phyloP scores from a whole-genome alignment of 2,113 vertebrate genomes.

The Siniperca knerii region DNA sequence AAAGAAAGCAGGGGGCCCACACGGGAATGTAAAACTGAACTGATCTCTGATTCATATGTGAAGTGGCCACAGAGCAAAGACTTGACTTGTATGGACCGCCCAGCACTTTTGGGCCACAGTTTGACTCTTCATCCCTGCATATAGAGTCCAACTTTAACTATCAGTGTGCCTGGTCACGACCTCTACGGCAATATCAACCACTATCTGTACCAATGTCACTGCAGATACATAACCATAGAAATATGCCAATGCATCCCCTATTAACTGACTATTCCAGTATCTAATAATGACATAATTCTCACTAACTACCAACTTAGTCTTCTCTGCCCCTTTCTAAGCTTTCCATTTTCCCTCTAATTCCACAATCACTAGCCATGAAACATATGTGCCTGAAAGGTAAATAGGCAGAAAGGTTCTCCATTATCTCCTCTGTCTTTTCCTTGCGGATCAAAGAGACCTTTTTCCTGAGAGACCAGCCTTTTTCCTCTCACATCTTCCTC shows the following conservation, averaged over 20 bases:
- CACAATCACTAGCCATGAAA: constrained; percentile 39
- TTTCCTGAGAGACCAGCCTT: constrained; percentile 1
- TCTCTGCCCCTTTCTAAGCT: background rate
- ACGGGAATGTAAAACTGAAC: constrained; percentile 43
- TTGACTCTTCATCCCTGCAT: constrained; percentile 66
- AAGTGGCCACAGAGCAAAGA: constrained; percentile 53
- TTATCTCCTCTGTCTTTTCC: constrained; percentile 36
- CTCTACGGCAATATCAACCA: constrained; percentile 60
- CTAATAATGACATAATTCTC: constrained; percentile 37
- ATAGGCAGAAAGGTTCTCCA: constrained; percentile 34
- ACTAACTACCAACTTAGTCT: constrained; percentile 56
- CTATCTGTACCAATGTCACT: constrained; percentile 41
- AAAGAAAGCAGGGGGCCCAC: constrained; percentile 19
- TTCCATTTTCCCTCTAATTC: constrained; percentile 19
- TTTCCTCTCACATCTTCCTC: constrained; percentile 52
- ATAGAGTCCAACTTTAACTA: constrained; percentile 46
- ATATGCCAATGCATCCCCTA: constrained; percentile 43
- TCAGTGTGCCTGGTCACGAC: constrained; percentile 64
- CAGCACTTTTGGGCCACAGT: constrained; percentile 40
- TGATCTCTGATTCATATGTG: constrained; percentile 31
- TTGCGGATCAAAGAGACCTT: constrained; percentile 10
- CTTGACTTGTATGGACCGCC: constrained; percentile 40
- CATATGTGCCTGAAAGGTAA: constrained; percentile 56
- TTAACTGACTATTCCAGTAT: constrained; percentile 44
- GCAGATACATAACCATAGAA: constrained; percentile 44